A percentile compares a stretch with the other conserved stretches of the same genome.
These are phyloP conservation scores for Ciconia maguari DNA, from an alignment of 2,113 vertebrate genomes.

Conservation along the genomic window DNA sequence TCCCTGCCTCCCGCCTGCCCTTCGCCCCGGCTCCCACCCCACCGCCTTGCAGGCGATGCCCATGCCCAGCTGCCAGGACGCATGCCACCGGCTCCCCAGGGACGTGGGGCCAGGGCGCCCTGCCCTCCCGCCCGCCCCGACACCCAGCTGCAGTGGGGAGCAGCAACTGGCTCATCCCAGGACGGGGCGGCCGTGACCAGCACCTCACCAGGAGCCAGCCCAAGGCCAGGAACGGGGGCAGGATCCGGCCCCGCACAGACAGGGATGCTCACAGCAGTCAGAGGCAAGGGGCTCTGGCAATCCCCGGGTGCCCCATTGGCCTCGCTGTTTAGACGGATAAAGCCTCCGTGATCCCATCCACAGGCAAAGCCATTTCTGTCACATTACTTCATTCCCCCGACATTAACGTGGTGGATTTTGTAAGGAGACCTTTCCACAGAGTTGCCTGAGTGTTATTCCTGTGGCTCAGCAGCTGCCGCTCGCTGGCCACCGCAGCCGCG, in stretches of 20 bases:
- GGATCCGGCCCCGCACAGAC: background rate
- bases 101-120: background rate
- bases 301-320: background rate
- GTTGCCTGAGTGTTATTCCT: background rate
- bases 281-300: background rate
- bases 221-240: background rate
- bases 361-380: background rate
- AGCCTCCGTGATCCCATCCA: background rate
- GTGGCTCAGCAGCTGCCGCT: background rate
- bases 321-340: background rate
- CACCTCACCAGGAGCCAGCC: background rate
- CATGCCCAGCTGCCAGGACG: background rate
- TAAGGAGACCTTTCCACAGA: background rate
- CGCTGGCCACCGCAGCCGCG: fast-evolving
- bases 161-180: background rate
- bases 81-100: background rate
- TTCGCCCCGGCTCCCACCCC: background rate
- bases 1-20: background rate
- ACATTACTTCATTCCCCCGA: background rate
- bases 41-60: background rate
- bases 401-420: background rate
- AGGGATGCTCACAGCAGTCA: background rate
- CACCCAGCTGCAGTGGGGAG: background rate
- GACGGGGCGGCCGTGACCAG: background rate
- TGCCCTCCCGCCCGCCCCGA: background rate